Evolutionary conservation across 2,113 vertebrate genomes (phyloP).

Genomic region (Carassius carassius): DNA sequence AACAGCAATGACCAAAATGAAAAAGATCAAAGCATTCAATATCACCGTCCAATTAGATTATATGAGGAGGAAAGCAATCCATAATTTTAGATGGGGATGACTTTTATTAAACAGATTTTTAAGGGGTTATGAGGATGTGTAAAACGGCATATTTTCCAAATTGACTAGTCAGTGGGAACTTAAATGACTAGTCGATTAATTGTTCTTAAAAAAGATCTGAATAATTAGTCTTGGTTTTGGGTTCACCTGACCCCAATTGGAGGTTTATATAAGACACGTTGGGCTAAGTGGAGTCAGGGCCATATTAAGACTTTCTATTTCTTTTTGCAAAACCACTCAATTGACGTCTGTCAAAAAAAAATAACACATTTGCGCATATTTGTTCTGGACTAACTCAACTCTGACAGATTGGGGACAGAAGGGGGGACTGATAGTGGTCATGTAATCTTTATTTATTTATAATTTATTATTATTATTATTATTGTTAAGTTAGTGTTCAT

Average conservation of each 20-base stretch:
- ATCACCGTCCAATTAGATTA: constrained; percentile 15
- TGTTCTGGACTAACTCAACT: no score
- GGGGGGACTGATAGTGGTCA: no score
- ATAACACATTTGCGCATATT: no score
- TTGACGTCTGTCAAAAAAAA: no score
- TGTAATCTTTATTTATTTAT: no score
- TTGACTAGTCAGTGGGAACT: background rate
- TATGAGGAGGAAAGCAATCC: background rate
- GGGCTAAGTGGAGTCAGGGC: background rate
- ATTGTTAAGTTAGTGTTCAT: no score
- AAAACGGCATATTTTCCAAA: background rate
- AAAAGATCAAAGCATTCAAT: constrained; percentile 1
- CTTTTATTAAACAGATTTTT: background rate
- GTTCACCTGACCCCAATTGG: background rate
- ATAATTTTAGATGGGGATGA: background rate
- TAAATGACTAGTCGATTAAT: background rate
- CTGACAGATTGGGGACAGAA: no score
- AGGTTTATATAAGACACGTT: background rate
- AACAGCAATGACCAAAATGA: constrained; percentile 16
- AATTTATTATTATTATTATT: no score
- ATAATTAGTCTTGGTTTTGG: background rate
- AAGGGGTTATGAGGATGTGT: background rate
- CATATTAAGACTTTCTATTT: no score
- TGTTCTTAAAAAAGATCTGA: background rate
- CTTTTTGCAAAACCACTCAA: no score